Percentiles rank a stretch among this genome's conserved stretches.
These are phyloP conservation scores for Hesperia comma DNA, from an alignment of 2,888 invertebrate genomes.

Conservation along the genomic window DNA sequence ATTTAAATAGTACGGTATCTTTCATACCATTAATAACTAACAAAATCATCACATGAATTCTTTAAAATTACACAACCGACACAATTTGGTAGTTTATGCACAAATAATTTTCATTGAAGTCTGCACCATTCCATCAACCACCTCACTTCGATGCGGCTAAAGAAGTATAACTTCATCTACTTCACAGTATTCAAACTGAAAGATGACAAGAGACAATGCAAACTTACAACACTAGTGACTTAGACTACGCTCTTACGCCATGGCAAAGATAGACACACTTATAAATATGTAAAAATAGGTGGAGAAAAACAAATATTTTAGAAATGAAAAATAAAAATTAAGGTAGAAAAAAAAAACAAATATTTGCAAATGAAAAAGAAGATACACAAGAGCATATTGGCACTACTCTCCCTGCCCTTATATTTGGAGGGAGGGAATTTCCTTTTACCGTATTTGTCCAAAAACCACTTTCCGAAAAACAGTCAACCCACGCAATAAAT, in stretches of 20 bases:
- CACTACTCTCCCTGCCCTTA: too few relatives aligned
- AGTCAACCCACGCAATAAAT: too few relatives aligned
- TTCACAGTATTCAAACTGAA: neutral
- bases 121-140: neutral
- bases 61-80: neutral
- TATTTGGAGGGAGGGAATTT: too few relatives aligned
- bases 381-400: too few relatives aligned
- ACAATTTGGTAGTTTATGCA: neutral
- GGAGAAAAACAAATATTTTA: too few relatives aligned
- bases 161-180: conserved; percentile 15
- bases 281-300: neutral
- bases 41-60: neutral
- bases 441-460: too few relatives aligned
- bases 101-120: neutral
- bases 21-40: neutral
- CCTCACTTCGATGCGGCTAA: neutral
- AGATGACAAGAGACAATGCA: conserved; percentile 1
- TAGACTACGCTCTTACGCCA: conserved; percentile 18
- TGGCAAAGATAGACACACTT: conserved; percentile 5
- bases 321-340: too few relatives aligned
- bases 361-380: too few relatives aligned
- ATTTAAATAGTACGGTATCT: neutral
- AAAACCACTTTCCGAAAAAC: too few relatives aligned
- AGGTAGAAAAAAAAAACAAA: too few relatives aligned
- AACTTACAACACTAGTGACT: conserved; percentile 22